Conservation (phyloP, 2,113 vertebrate genomes). For the sheep (Ovis aries) region DNA sequence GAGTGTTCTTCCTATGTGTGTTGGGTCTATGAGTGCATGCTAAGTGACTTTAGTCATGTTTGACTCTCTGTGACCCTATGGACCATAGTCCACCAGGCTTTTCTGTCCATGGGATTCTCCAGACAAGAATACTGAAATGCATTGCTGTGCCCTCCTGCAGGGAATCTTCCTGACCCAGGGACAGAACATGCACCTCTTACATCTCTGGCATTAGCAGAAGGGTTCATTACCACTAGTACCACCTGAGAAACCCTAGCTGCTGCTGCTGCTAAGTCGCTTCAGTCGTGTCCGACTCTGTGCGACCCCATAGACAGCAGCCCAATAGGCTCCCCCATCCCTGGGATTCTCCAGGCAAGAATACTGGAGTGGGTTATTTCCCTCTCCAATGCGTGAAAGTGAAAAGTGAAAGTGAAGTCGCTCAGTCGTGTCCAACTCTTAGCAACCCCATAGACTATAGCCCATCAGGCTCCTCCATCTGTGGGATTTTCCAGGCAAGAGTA, state of each 20-base stretch:
- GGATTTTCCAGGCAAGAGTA: no score
- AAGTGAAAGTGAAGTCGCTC: no score
- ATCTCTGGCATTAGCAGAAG: background rate
- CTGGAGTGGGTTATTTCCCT: no score
- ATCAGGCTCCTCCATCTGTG: no score
- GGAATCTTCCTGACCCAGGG: background rate
- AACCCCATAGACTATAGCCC: no score
- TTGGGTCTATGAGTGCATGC: background rate
- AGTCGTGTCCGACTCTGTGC: fast-evolving
- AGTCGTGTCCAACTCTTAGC: fast-evolving
- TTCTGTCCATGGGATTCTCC: background rate
- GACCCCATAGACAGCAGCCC: no score
- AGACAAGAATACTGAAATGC: background rate
- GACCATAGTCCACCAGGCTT: background rate
- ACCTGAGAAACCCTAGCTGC: background rate
- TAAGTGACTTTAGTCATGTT: background rate
- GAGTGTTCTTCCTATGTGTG: background rate
- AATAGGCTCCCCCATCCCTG: no score
- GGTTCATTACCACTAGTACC: background rate
- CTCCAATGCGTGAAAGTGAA: no score
- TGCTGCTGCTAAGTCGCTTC: no score
- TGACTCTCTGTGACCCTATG: background rate
- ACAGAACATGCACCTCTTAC: background rate
- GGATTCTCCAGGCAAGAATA: no score
- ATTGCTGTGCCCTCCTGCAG: background rate